Conservation (phyloP, 2,113 vertebrate species). For the Chamaea fasciata region DNA sequence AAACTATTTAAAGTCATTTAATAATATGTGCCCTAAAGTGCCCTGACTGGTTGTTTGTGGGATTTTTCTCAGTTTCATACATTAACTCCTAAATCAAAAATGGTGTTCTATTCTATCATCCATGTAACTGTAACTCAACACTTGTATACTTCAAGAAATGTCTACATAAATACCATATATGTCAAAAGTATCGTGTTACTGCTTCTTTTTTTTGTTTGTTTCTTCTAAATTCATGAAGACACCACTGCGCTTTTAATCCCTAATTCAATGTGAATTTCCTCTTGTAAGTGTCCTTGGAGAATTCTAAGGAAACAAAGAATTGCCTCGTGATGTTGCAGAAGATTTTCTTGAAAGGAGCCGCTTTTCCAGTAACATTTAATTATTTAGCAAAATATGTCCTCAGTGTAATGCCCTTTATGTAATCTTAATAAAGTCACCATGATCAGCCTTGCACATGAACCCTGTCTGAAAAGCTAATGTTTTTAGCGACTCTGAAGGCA, state of each 20-base stretch:
- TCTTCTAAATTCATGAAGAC: background rate
- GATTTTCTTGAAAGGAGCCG: constrained; percentile 8
- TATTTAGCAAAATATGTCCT: background rate
- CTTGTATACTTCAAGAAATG: background rate
- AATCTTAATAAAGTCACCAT: constrained; percentile 21
- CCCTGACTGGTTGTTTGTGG: background rate
- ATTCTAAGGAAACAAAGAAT: background rate
- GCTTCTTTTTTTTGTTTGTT: background rate
- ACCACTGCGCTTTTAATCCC: background rate
- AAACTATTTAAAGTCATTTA: background rate
- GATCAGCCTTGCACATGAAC: background rate
- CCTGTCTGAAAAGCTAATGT: background rate
- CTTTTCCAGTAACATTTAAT: constrained; percentile 23
- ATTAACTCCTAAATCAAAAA: background rate
- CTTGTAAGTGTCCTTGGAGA: background rate
- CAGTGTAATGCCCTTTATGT: constrained; percentile 24
- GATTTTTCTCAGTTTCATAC: background rate
- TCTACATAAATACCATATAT: background rate
- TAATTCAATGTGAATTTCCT: background rate
- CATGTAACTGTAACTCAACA: background rate
- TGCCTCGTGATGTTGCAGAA: background rate
- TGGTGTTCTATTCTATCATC: background rate
- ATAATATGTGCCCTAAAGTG: rapidly evolving
- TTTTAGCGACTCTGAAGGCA: background rate
- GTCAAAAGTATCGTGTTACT: background rate